Base-by-base conservation (phyloP, 2,797 vertebrate species). In the Selene dorsalis region DNA sequence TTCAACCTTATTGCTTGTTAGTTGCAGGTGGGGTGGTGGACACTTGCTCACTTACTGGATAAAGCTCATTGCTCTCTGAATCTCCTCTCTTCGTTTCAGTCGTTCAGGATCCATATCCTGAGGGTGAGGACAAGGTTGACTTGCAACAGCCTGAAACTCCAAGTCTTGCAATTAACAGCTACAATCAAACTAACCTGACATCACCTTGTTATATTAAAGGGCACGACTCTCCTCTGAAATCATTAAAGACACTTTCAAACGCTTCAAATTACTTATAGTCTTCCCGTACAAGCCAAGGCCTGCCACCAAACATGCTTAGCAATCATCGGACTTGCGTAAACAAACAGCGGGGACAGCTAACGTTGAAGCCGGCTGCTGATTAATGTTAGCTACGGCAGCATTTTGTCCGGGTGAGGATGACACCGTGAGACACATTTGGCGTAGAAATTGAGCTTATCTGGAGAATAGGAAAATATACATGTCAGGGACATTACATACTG, bases 41-140 rank as follows among this genome's bases (percentile, higher is more conserved):
- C 32, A 9, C 32, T 35, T 14, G 20, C 45, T 17, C 4, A 92
- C 96, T 96, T 95, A 99, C 98, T 99, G 98, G 84, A 99, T 99
- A 79, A 99, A 99, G 79, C 97, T 96, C 94, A 99, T 95, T 79
- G 98, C 96, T 92, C 97, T 99, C 87, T 98, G 96, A 79, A 99
- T 99, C 91, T 99, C 97, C 82, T 98, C 97, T 90, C 96, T 97
- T 82, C 98, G 95, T 89, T 96, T 98, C 93, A 95, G 96, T 91
- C 97, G 95, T 85, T 98, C 98, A 89, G 95, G 94, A 95, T 93
- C 95, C 95, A 96, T 93, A 61, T 30, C 89, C 94, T 93, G 73
- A 52, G 56, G 73, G 41, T 4, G 32, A 79, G 69, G 24, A 86
- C 48, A 81, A 68, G 8, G 55, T 48, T 60, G 18, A 80, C 43